Base-by-base conservation (phyloP, 2,888 invertebrate species). In the Atherix ibis region DNA sequence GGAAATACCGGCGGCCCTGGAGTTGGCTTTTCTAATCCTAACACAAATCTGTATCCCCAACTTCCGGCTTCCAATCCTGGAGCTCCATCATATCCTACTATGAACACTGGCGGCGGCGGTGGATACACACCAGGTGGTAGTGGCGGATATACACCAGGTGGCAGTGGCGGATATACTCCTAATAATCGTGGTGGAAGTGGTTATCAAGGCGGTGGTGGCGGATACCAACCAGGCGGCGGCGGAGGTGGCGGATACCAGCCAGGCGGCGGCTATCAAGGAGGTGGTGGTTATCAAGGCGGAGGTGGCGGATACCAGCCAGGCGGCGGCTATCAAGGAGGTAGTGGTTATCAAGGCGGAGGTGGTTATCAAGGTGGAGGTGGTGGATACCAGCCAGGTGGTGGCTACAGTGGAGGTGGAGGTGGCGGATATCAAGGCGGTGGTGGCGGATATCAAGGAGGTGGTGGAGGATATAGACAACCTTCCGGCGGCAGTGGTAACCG, bases 31-130 rank as follows among this genome's bases (percentile, higher is more conserved):
- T 36, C 29, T 9, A 32, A 15, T 19, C 37, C 30, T 12, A 40
- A 36, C 17, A 39, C 41, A 31, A 40, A 39, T 38, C 38, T 41
- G 32, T 37, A 40, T 34, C 40, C 40, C 33, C 35, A 40, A 33
- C 35, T 40, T 31, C 38, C 42, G 12, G n/a, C 36, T 15, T 33
- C 35, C 4, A 31, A 34, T 34, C 41, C 41, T 18, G n/a, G n/a
- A n/a, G 32, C 31, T 12, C 38, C 35, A 44, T 22, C 43, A 32
- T 43, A 43, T 38, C 43, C 44, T 18, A 30, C 35, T 35, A 37
- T 9, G 38, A 43, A 48, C 6, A 42, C 50, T 53, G 52, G 34
- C 14, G 49, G 46, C 37, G 27, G 27, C 2, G 18, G 28, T 12
- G 29, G 34, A 3, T 12, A 19, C 15, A 18, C 10, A n/a, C 27